Percentiles rank a stretch among this genome's conserved stretches.
phyloP scores from a whole-genome alignment of 1,140 invertebrate species.

The Anagrus nilaparvatae region DNA sequence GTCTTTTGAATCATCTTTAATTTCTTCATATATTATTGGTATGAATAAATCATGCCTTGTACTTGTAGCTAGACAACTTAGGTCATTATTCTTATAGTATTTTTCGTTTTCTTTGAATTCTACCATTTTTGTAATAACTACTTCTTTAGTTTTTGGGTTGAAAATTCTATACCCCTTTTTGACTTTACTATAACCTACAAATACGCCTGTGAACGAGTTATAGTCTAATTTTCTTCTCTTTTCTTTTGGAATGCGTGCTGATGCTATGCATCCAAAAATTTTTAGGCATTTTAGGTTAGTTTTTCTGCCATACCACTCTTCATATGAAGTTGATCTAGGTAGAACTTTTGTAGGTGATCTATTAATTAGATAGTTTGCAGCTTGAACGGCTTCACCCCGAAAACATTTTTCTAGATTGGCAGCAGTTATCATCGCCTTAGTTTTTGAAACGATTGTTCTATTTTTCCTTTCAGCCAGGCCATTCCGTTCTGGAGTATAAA shows the following conservation, averaged over 20 bases:
- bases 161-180: no score
- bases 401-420: background rate
- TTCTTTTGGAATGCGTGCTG: background rate
- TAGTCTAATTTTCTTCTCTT: background rate
- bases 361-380: slow-evolving; percentile 1
- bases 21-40: no score
- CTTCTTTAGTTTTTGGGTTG: no score
- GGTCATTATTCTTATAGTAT: background rate
- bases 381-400: slow-evolving; percentile 5
- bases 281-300: slow-evolving; percentile 10
- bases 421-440: slow-evolving; percentile 16
- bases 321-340: slow-evolving; percentile 11
- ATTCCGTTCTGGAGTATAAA: slow-evolving; percentile 7
- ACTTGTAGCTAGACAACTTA: background rate
- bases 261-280: slow-evolving; percentile 13
- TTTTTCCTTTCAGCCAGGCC: no score
- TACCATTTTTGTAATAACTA: background rate
- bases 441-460: slow-evolving; percentile 18
- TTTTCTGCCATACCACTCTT: slow-evolving; percentile 16
- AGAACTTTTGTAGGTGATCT: slow-evolving; percentile 2
- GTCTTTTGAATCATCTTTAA: no score
- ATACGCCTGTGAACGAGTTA: no score
- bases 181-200: no score
- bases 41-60: background rate
- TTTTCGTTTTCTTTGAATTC: background rate